phyloP scores from a whole-genome alignment of 2,113 vertebrate species.

The Phalacrocorax carbo region DNA sequence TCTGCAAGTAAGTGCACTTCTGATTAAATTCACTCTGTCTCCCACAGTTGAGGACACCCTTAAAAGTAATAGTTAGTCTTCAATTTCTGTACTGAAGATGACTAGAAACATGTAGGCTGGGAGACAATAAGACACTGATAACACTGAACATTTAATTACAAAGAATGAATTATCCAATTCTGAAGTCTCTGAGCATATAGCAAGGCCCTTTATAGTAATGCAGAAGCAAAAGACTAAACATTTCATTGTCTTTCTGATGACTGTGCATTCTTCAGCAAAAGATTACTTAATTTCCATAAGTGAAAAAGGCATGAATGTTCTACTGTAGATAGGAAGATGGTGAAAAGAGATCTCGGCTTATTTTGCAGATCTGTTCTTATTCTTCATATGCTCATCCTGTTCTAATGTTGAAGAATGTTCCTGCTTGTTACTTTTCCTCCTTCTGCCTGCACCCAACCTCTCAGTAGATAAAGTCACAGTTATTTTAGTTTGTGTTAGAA shows the following conservation, averaged over 20 bases:
- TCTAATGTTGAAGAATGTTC: background rate
- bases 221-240: background rate
- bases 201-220: background rate
- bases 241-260: conserved; percentile 5
- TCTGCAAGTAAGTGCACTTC: conserved; percentile 90
- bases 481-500: background rate
- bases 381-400: background rate
- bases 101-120: background rate
- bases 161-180: background rate
- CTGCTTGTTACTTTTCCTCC: background rate
- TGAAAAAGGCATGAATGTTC: background rate
- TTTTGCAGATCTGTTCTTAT: background rate
- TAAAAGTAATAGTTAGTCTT: background rate
- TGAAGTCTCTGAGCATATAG: background rate
- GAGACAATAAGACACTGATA: background rate
- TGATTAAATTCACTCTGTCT: background rate
- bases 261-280: background rate
- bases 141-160: background rate
- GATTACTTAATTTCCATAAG: background rate
- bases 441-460: background rate
- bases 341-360: background rate
- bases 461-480: background rate
- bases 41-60: background rate
- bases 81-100: background rate
- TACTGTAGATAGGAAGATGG: background rate